phyloP scores from a whole-genome alignment of 2,113 vertebrate species.

The Protobothrops flavoviridis region DNA sequence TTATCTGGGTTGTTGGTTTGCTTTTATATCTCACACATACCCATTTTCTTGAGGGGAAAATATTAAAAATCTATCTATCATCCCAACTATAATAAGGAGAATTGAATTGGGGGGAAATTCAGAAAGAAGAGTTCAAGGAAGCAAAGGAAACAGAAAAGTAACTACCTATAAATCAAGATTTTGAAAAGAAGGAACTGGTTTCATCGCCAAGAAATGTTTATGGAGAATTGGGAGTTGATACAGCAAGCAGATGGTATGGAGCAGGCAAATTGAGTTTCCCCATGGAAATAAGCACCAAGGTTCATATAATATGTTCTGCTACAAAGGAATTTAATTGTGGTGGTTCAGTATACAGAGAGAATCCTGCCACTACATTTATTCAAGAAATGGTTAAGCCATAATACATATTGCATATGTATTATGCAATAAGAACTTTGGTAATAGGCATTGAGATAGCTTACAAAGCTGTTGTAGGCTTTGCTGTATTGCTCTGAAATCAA shows the following conservation, averaged over 20 bases:
- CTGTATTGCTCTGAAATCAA: background rate
- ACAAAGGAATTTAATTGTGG: background rate
- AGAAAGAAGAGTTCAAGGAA: background rate
- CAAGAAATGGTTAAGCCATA: background rate
- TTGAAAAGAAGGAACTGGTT: background rate
- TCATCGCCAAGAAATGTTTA: background rate
- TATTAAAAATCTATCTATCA: background rate
- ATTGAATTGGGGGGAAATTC: background rate
- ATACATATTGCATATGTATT: background rate
- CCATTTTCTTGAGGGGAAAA: background rate
- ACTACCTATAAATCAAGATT: background rate
- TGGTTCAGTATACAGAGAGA: background rate
- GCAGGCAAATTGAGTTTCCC: background rate
- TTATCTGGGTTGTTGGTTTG: constrained; percentile 40
- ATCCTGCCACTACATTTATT: background rate
- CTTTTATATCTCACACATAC: background rate
- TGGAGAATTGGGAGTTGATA: background rate
- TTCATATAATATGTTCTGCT: background rate
- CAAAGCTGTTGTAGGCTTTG: background rate
- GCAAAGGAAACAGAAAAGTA: background rate
- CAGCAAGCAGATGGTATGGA: no score
- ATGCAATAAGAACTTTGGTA: background rate
- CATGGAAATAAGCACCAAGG: background rate
- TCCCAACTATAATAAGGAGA: background rate
- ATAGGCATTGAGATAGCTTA: background rate